These are phyloP conservation scores for Caenorhabditis auriculariae DNA, from an alignment of 2,888 invertebrate species.

Conservation along the genomic window DNA sequence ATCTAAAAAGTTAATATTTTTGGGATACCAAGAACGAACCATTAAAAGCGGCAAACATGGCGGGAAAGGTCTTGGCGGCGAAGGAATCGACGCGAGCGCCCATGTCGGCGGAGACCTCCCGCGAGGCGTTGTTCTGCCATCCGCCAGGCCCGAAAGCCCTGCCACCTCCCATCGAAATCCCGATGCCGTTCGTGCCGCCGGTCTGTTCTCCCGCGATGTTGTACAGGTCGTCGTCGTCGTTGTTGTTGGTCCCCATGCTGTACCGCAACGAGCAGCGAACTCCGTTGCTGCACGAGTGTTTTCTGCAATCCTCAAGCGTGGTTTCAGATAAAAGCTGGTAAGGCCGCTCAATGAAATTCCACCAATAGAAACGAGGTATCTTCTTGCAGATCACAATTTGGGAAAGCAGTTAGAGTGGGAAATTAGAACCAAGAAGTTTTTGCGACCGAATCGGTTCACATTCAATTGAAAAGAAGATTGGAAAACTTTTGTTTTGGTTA, in stretches of 20 bases:
- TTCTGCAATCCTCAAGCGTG: constrained; percentile 14
- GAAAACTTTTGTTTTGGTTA: too few relatives aligned
- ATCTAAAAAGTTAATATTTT: background rate
- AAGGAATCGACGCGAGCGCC: constrained; percentile 55
- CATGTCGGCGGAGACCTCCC: constrained; percentile 35
- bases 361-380: too few relatives aligned
- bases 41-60: constrained; percentile 60
- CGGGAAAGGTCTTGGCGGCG: constrained; percentile 60
- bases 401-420: too few relatives aligned
- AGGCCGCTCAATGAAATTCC: too few relatives aligned
- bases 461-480: too few relatives aligned
- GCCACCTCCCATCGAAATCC: background rate
- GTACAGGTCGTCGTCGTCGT: constrained; percentile 33
- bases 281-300: constrained; percentile 25
- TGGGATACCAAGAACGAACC: constrained; percentile 33
- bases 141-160: too few relatives aligned
- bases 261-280: constrained; percentile 28
- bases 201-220: constrained; percentile 32
- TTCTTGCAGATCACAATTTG: too few relatives aligned
- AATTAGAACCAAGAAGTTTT: too few relatives aligned
- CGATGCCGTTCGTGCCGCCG: constrained; percentile 11
- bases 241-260: constrained; percentile 38
- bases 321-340: too few relatives aligned
- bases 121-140: constrained; percentile 29
- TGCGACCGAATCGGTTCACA: too few relatives aligned